A percentile compares a stretch with the other conserved stretches of the same genome.
These are phyloP conservation scores for Pseudorhiza aurosa DNA, from an alignment of 30 jellyfish, hydroid and myxozoan genomes.

Conservation along the genomic window DNA sequence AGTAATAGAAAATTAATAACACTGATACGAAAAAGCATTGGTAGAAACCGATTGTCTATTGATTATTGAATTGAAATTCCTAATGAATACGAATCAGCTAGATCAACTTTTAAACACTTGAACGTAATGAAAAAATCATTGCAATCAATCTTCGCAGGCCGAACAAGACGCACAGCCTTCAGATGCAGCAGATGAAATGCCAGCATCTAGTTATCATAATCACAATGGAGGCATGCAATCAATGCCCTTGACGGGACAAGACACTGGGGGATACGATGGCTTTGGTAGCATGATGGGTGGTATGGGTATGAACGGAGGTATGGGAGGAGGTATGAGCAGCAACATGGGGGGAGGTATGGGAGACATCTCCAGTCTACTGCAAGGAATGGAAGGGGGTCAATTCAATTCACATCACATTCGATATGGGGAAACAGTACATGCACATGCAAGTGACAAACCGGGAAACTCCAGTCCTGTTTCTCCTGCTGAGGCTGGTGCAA, in stretches of 20 bases:
- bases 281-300: slow-evolving; percentile 14
- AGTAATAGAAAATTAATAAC: too few relatives aligned
- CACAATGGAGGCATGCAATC: slow-evolving; percentile 31
- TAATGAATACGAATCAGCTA: too few relatives aligned
- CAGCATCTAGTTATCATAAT: slow-evolving; percentile 49
- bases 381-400: slow-evolving; percentile 17
- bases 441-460: slow-evolving; percentile 95
- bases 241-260: slow-evolving; percentile 15
- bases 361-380: slow-evolving; percentile 16
- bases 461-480: slow-evolving; percentile 48
- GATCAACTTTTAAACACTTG: too few relatives aligned
- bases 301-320: slow-evolving; percentile 5
- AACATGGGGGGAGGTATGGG: slow-evolving; percentile 52
- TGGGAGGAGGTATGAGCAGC: slow-evolving; percentile 13
- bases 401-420: slow-evolving; percentile 30
- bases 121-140: too few relatives aligned
- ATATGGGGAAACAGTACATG: slow-evolving; percentile 85
- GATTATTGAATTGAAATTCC: too few relatives aligned
- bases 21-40: too few relatives aligned
- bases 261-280: not conserved
- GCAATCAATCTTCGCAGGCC: too few relatives aligned
- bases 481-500: slow-evolving; percentile 71
- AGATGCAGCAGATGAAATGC: slow-evolving; percentile 75
- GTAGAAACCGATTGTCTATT: too few relatives aligned
- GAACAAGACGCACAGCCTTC: slow-evolving; percentile 68